Evolutionary conservation across 2,888 invertebrate genomes (phyloP), one percentile per base, ranked within the genome.

Genomic region (Lithophane ornitopus): DNA sequence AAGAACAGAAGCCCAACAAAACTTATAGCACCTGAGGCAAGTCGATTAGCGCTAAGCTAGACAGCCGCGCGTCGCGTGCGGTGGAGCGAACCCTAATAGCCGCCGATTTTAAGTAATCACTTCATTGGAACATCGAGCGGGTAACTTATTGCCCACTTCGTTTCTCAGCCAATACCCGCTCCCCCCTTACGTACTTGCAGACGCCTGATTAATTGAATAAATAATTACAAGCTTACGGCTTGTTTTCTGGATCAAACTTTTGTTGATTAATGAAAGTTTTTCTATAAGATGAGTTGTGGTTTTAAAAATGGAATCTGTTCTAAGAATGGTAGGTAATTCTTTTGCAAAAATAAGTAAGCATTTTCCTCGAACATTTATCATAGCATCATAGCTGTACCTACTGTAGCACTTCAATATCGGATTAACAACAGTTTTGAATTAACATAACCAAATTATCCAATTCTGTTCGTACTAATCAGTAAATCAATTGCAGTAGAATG

Each of bases 91-190:
- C 80, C 84, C 89, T 89, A 77, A 89, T 88, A 89, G 89, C 88
- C 89, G 73, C 82, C 89, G 90, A 91, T 92, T 93, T 93, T 92
- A 94, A 95, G 92, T 93, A 94, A 95, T 93, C 91, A 91, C 93
- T 93, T 92, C 91, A 94, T 93, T 88, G 91, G 91, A 90, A 86
- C 90, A 89, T 88, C 87, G 78, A 73, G 84, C 90, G 88, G 89
- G 85, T 92, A 90, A 93, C 92, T 93, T 93, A 94, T 94, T 90
- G 90, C 90, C 91, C 89, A 90, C 93, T 93, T 93, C 89, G 85
- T 90, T 90, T 83, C 83, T 80, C 82, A 87, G 80, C 82, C 85
- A 83, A 88, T 88, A 34, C 34, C 34, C 90, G 87, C 89, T 90
- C 85, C 88, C 75, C 87, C 72, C 76, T 84, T 85, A 88, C 86